Evolutionary conservation across 2,888 invertebrate species (phyloP), one percentile per base, ranked within the genome.

Genomic region (Cryptus viduatorius): DNA sequence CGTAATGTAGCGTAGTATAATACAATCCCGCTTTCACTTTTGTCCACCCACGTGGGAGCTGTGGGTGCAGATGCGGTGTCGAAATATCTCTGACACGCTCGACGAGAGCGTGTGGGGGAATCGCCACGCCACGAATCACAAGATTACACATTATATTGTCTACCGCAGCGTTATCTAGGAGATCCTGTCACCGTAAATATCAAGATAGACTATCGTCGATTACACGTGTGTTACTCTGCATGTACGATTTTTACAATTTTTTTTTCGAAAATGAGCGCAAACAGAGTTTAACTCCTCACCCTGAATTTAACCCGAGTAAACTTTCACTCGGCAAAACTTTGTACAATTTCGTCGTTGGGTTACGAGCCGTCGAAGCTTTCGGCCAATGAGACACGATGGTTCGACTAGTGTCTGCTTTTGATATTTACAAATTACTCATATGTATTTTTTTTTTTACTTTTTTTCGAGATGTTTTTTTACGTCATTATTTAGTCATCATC

Each of bases 21-120:
- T 75, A 78, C 75, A 88, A 88, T 87, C 79, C 72, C 82, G 88
- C 90, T 89, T 90, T 90, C 89, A 89, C 89, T 90, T 90, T 90
- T 89, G 86, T 82, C 85, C 87, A 76, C 81, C 86, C 81, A 86
- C 76, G 37, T 68, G 75, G 61, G 46, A 80, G 77, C 77, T 79
- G 83, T 85, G 85, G 85, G 82, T 85, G 82, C 85, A 72, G 84
- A 83, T 81, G 83, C 82, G 61, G 79, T 83, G 56, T 78, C 82
- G 79, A 86, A 88, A 86, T 83, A 81, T 83, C 79, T 16, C 80
- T 85, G 84, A 86, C 71, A 85, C 71, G 83, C 50, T 82, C 67
- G 78, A 85, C 85, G 79, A 83, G 86, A 87, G 37, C 4, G 4
- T 37, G 37, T 0, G 37, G 37, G 37, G 83, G 83, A 86, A 85